Evolutionary conservation across 2,113 vertebrate species (phyloP).

Genomic region (Coreoperca whiteheadi): DNA sequence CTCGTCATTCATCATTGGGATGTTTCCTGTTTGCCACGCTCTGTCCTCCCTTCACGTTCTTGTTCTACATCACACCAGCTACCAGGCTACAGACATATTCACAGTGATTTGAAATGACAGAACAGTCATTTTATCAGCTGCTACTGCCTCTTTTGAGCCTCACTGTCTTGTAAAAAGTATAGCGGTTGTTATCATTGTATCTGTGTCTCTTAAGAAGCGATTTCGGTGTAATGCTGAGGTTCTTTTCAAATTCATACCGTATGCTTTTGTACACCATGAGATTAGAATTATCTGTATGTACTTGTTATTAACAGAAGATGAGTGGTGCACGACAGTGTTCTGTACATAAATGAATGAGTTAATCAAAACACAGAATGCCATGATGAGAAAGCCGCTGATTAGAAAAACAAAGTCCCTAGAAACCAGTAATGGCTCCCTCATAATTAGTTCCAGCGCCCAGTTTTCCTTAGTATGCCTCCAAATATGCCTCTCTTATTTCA

Average conservation of each 20-base stretch:
- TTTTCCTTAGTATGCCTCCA: constrained; percentile 42
- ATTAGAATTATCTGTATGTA: background rate
- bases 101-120: constrained; percentile 31
- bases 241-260: background rate
- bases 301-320: constrained; percentile 16
- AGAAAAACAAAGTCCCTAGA: constrained; percentile 44
- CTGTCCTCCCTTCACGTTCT: constrained; percentile 48
- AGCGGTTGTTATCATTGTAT: background rate
- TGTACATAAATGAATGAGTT: constrained; percentile 17
- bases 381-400: constrained; percentile 48
- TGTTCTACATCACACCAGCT: constrained; percentile 40
- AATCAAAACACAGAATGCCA: constrained; percentile 40
- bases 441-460: constrained; percentile 58
- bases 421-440: constrained; percentile 32
- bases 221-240: background rate
- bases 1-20: constrained; percentile 53
- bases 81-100: constrained; percentile 25
- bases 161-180: background rate
- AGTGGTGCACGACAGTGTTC: background rate
- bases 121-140: background rate
- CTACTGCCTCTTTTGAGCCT: constrained; percentile 3
- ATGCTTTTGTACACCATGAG: background rate
- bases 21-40: constrained; percentile 20
- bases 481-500: constrained; percentile 46
- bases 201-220: background rate